Conservation (phyloP, 2,113 vertebrate genomes). For the Hemichromis elongatus region DNA sequence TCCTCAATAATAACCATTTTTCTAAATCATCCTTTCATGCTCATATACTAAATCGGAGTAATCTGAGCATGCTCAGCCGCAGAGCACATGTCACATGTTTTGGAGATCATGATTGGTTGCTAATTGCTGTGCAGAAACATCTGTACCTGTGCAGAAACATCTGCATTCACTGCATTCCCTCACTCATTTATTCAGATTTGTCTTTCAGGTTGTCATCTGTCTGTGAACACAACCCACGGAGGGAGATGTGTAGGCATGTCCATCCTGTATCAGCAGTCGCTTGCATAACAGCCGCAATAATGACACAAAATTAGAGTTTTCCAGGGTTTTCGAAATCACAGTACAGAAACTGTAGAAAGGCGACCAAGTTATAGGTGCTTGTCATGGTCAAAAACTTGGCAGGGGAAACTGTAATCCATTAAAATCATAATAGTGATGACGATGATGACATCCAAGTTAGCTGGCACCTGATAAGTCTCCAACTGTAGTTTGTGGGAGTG, state of each 20-base stretch:
- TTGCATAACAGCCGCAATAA: background rate
- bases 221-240: background rate
- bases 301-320: background rate
- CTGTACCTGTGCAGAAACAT: background rate
- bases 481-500: conserved; percentile 63
- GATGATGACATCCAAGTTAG: background rate
- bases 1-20: background rate
- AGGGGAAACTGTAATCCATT: background rate
- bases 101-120: background rate
- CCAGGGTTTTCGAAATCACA: background rate
- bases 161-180: background rate
- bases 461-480: conserved; percentile 42
- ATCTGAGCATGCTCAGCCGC: background rate
- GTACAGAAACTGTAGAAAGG: background rate
- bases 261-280: background rate
- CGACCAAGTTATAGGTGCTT: background rate
- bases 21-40: background rate
- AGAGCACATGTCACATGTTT: background rate
- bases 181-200: background rate
- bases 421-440: background rate
- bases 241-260: conserved; percentile 3
- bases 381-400: background rate
- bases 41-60: background rate
- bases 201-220: background rate
- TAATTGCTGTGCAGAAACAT: background rate